Evolutionary conservation across 1,140 invertebrate species (phyloP), one percentile per base, ranked within the genome.

Genomic region (Cryptotermes secundus): DNA sequence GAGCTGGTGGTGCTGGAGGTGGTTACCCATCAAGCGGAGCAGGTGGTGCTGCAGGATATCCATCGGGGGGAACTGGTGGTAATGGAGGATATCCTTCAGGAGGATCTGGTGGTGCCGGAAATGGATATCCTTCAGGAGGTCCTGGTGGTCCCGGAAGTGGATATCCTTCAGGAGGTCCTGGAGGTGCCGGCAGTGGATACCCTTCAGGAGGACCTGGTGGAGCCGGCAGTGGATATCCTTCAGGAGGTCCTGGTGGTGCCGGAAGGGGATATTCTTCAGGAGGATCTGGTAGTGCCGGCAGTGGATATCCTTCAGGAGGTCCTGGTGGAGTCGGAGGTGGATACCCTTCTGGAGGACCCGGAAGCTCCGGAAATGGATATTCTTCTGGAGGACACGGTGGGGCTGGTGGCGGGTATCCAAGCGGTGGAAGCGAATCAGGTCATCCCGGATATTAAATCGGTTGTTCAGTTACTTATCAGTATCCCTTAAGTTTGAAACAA

Each of bases 171-270:
- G 49, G 72, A 3, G 35, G 79, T 0, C 22, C 45, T 59, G 84
- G 42, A 34, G 85, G 86, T 81, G 83, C 72, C 10, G 84, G 85
- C 79, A 10, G 38, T 3, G 88, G 87, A 72, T 88, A 88, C 38
- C 80, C 84, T 10, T 86, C 87, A 36, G 88, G 88, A 34, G 87
- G 88, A 83, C 86, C 87, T 6, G 88, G 88, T 80, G 88, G 87
- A 80, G 83, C 85, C 14, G 87, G 87, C 72, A 49, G 34, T 42
- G 79, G 85, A 38, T 82, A 85, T 79, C 34, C 82, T 36, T 65
- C 49, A 22, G 85, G 83, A 59, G 31, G 34, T 14, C 14, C 45
- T 4, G 82, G 82, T 12, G 42, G 42, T 2, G 81, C 45, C 65
- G 85, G 85, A 22, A 49, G 19, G 9, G 79, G 79, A 34, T 59